Conservation (phyloP, 2,113 vertebrate species). For the Pimephales promelas region DNA sequence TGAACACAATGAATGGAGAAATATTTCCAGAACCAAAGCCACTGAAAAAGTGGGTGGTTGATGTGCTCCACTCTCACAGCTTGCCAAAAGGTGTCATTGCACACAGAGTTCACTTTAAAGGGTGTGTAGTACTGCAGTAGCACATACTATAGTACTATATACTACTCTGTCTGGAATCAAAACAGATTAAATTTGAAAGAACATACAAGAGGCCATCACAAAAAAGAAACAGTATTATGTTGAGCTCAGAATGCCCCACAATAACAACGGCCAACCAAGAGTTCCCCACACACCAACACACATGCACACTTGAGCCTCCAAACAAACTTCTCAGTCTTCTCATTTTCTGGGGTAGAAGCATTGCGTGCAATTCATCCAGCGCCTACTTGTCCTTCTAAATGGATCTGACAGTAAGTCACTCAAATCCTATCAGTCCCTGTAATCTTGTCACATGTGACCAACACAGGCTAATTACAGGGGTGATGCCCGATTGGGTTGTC, state of each 20-base stretch:
- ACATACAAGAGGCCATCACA: background rate
- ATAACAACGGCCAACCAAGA: background rate
- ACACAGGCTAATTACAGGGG: conserved; percentile 49
- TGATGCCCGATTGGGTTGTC: conserved; percentile 29
- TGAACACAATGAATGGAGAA: background rate
- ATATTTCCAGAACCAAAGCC: background rate
- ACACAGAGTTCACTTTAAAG: conserved; percentile 8
- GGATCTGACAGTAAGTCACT: conserved; percentile 56
- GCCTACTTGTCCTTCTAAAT: conserved; percentile 49
- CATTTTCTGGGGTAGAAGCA: background rate
- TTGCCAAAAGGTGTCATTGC: conserved; percentile 43
- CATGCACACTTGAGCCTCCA: background rate
- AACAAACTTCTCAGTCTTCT: background rate
- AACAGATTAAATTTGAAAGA: background rate
- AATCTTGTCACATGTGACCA: conserved; percentile 62
- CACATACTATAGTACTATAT: background rate
- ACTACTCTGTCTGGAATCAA: background rate
- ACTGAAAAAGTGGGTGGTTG: background rate
- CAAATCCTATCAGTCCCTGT: conserved; percentile 47
- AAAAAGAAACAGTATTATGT: background rate
- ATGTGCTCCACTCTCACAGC: background rate
- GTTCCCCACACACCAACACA: background rate
- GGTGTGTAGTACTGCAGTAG: too few relatives aligned
- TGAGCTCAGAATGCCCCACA: background rate
- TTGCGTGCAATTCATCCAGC: conserved; percentile 43